phyloP scores from a whole-genome alignment of 2,113 vertebrate species.

The Pheucticus melanocephalus region DNA sequence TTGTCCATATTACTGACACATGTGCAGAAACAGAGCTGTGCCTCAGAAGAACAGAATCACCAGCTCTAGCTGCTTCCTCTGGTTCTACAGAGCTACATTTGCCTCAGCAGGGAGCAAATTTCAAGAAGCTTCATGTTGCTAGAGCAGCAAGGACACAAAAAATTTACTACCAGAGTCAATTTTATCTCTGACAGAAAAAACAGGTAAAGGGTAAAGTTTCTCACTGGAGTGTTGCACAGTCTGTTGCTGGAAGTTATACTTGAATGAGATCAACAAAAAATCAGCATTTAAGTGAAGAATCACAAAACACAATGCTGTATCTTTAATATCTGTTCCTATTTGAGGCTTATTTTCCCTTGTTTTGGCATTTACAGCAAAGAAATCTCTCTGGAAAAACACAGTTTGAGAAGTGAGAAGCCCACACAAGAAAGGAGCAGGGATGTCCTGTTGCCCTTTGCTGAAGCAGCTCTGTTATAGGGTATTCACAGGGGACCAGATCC shows the following conservation, averaged over 20 bases:
- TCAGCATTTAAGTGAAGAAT: background rate
- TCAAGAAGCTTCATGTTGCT: background rate
- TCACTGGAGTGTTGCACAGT: background rate
- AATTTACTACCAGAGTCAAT: background rate
- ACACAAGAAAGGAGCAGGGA: background rate
- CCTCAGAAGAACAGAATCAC: background rate
- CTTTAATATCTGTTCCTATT: background rate
- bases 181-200: background rate
- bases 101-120: background rate
- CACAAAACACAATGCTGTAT: background rate
- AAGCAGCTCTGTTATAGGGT: background rate
- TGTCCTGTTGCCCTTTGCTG: background rate
- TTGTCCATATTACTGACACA: background rate
- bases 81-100: background rate
- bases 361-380: background rate
- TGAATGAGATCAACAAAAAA: background rate
- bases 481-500: background rate
- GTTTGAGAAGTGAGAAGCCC: background rate
- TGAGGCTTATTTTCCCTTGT: background rate
- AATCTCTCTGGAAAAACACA: background rate
- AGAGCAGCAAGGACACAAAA: background rate
- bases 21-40: background rate
- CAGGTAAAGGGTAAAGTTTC: background rate
- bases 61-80: background rate
- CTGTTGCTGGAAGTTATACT: background rate